Conservation (phyloP, 1,140 invertebrate genomes). For the Heliconius hewitsoni region DNA sequence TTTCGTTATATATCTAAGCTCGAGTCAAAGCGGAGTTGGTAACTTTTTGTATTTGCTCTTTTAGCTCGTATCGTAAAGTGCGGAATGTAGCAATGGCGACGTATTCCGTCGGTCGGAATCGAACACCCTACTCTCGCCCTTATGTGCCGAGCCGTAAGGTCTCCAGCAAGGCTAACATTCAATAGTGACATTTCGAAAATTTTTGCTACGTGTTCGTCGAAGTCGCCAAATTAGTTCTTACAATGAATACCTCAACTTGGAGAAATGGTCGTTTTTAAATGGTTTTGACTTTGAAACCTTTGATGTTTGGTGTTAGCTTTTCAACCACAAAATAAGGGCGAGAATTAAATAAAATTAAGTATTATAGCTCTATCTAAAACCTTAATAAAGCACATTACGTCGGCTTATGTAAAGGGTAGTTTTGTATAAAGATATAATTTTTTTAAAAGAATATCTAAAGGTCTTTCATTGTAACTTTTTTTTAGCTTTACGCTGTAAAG, state of each 20-base stretch:
- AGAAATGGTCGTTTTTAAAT: constrained; percentile 17
- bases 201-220: constrained; percentile 31
- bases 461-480: not conserved
- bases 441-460: not conserved
- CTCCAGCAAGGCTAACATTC: not conserved
- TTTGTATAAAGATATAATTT: not conserved
- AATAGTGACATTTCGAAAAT: constrained; percentile 17
- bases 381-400: not conserved
- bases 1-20: constrained; percentile 26
- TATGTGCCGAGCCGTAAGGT: not conserved
- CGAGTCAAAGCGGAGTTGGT: constrained; percentile 12
- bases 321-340: not conserved
- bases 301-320: not conserved
- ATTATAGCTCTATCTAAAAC: not conserved
- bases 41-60: constrained; percentile 21
- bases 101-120: not conserved
- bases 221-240: constrained; percentile 41
- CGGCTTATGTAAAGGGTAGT: not conserved
- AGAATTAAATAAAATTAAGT: not conserved
- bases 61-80: constrained; percentile 21
- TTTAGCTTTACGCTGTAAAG: too few species aligned
- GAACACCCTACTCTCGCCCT: not conserved
- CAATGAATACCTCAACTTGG: constrained; percentile 20
- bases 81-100: constrained; percentile 18
- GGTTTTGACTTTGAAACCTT: constrained; percentile 19